phyloP scores from a whole-genome alignment of 2,888 invertebrate genomes.

The Drosophila aldrichi region DNA sequence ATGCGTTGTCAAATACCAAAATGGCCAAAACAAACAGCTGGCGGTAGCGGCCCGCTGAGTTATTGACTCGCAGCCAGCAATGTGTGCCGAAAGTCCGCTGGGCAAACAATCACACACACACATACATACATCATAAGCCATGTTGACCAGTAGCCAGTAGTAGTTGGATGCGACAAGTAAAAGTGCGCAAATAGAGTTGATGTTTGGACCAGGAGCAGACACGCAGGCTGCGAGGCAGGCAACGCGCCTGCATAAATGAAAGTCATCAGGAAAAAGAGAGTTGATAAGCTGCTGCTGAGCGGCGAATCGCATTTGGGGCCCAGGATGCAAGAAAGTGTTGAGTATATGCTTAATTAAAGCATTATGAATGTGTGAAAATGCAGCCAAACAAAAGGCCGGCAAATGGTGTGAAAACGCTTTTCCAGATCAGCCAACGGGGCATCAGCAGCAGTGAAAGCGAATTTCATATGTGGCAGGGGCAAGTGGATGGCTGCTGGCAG shows the following conservation, averaged over 20 bases:
- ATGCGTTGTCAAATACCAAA: constrained; percentile 63
- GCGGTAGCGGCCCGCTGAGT: constrained; percentile 42
- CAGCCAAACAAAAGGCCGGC: constrained; percentile 41
- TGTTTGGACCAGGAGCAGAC: constrained; percentile 28
- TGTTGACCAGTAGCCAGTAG: constrained; percentile 68
- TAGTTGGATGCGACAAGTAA: constrained; percentile 61
- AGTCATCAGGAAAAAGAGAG: constrained; percentile 68
- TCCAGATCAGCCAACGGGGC: constrained; percentile 63
- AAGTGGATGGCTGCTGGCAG: not conserved
- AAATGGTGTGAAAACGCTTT: constrained; percentile 70
- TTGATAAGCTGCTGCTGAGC: constrained; percentile 35
- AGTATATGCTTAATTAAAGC: constrained; percentile 68
- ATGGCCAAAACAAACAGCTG: constrained; percentile 64
- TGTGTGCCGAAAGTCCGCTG: constrained; percentile 64
- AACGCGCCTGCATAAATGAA: constrained; percentile 55
- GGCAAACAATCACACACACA: constrained; percentile 26
- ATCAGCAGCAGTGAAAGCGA: constrained; percentile 69
- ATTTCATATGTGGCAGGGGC: constrained; percentile 50
- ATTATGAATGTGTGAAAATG: constrained; percentile 71
- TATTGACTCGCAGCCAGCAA: constrained; percentile 57
- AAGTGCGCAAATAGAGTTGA: constrained; percentile 70
- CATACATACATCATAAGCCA: not conserved
- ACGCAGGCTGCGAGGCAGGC: not conserved
- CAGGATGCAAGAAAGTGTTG: constrained; percentile 64
- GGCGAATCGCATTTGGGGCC: constrained; percentile 7